Evolutionary conservation across 2,888 invertebrate genomes (phyloP), one percentile per base, ranked within the genome.

Genomic region (Eurois occulta): DNA sequence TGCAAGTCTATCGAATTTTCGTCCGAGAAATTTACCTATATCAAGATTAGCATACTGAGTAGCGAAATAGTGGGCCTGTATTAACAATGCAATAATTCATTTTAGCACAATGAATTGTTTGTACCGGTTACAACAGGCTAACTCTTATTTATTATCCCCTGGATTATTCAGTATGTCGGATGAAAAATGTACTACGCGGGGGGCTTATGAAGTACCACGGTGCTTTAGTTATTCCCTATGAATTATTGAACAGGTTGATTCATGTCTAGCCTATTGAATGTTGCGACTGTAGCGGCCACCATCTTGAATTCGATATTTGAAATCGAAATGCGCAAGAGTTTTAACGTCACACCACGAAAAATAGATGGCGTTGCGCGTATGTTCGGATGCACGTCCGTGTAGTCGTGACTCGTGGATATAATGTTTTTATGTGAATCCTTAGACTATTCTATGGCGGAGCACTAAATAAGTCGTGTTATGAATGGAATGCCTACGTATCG

Each of bases 131-230:
- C 85, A 88, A 78, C 88, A 81, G 78, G 86, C 88, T 86, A 88
- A 88, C 87, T 88, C 88, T 91, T 93, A 93, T 93, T 94, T 94
- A 94, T 94, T 90, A 89, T 88, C 87, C 80, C 77, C 68, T 83
- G 89, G 86, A 88, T 88, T 87, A 93, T 94, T 92, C 92, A 93
- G 91, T 89, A 89, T 88, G 90, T 87, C 89, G 91, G 89, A 91
- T 96, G 95, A 95, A 96, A 96, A 95, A 95, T 95, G 93, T 89
- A 89, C 95, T 86, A 92, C 93, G 93, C 95, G 94, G 95, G 95
- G 94, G 95, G 94, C 91, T 93, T 91, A 91, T 91, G 92, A 91
- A 92, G 91, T 90, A 88, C 89, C 88, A 87, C 67, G 87, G 83
- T 91, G 93, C 91, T 94, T 94, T 94, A 93, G 93, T 94, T 93